Evolutionary conservation across 2,113 vertebrate species (phyloP), one percentile per base, ranked within the genome.

Genomic region (Sinosuthora webbiana): DNA sequence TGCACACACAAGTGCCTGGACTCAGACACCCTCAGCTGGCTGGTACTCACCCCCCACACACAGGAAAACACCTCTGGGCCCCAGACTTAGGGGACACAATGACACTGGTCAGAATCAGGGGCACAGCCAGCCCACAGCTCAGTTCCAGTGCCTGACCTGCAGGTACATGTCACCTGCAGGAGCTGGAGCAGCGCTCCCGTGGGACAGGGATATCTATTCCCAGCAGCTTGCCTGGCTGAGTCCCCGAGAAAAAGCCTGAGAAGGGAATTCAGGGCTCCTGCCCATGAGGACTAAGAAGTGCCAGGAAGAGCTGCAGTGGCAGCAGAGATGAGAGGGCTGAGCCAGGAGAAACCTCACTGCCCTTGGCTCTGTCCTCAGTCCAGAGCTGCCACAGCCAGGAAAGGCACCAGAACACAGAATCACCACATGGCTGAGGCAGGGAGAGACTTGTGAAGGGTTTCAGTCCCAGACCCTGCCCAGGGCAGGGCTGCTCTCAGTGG

Each of bases 351-450:
- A 63, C 56, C 20, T 52, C 50, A 4, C 8, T 39, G 59, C 27
- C 31, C 9, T 21, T 0, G 0, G 33, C 55, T 31, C 31, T 49
- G 27, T 8, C 52, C 35, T 45, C n/a, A 25, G 27, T 4, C 0
- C 5, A 76, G 73, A 68, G 50, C 35, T 42, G 13, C 37, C 37
- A 53, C 65, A 44, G 55, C 37, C 45, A 70, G 45, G 37, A 62
- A 23, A 74, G 33, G 70, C 56, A n/a, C 31, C 75, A 62, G 24
- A 52, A 59, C n/a, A 39, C 10, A 13, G 23, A 59, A 39, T 16
- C 16, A 35, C 35, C 24, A 33, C 37, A 2, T 1, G 22, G 12
- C 0, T 27, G 42, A 79, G 62, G 10, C 3, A 69, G 45, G 45
- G 41, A 78, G 8, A 21, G 19, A 41, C 17, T 44, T 31, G n/a